Evolutionary conservation across 1,140 invertebrate genomes (phyloP).

Genomic region (Drosophila equinoxialis): DNA sequence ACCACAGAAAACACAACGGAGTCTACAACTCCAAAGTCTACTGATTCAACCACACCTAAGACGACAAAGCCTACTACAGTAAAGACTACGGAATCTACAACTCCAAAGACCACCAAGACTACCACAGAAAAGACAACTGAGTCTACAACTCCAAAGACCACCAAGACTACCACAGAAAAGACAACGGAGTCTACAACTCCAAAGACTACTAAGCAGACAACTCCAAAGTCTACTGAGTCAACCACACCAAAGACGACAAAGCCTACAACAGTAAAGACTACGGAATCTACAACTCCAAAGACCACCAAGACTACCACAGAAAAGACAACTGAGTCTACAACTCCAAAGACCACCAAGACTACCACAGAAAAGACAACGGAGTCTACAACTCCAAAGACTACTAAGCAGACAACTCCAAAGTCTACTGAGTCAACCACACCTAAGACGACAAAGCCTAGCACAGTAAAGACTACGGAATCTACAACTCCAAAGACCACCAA

Average conservation of each 20-base stretch:
- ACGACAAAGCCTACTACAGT: not conserved
- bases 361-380: too few relatives aligned
- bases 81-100: not conserved
- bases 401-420: not conserved
- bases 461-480: not conserved
- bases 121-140: not conserved
- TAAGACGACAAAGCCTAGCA: not conserved
- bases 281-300: not conserved
- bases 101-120: not conserved
- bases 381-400: not conserved
- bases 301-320: not conserved
- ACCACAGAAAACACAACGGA: not conserved
- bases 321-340: not conserved
- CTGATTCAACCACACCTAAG: too few relatives aligned
- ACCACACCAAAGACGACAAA: not conserved
- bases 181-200: not conserved
- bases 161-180: slow-evolving; percentile 8
- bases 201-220: not conserved
- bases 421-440: too few relatives aligned
- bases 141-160: not conserved
- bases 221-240: not conserved
- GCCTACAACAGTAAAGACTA: not conserved
- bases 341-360: not conserved
- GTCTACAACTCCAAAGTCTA: not conserved
- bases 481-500: slow-evolving; percentile 13